These are phyloP conservation scores for Hemiscyllium ocellatum DNA, from an alignment of 2,113 vertebrate genomes.

Conservation along the genomic window DNA sequence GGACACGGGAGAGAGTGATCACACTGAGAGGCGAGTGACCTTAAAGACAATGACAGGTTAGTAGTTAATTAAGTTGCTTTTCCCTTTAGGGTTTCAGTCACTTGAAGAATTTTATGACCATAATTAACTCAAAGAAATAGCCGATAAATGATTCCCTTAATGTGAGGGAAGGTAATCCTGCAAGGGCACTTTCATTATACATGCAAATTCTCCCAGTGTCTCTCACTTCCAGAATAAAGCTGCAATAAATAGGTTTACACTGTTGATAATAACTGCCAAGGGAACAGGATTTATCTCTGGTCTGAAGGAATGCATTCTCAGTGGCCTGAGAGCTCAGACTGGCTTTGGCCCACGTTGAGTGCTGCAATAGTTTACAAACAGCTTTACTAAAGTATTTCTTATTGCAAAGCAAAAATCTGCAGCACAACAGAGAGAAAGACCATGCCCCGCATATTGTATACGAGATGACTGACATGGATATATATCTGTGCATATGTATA, in stretches of 20 bases:
- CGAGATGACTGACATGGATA: neutral
- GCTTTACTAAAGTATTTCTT: neutral
- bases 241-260: neutral
- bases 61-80: neutral
- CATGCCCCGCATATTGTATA: neutral
- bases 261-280: constrained; percentile 13
- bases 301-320: constrained; percentile 3
- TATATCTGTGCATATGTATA: neutral
- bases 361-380: neutral
- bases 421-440: neutral
- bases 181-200: neutral
- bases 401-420: neutral
- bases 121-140: neutral
- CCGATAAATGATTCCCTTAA: neutral
- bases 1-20: neutral
- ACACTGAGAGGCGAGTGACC: neutral
- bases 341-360: neutral
- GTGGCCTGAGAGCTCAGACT: neutral
- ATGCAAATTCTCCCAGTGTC: neutral
- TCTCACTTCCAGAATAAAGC: neutral
- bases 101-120: neutral
- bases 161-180: neutral
- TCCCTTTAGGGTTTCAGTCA: neutral
- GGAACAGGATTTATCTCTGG: constrained; percentile 13
- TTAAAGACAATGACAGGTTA: neutral